Evolutionary conservation across 2,797 vertebrate genomes (phyloP), one percentile per base, ranked within the genome.

Genomic region (Myiothlypis coronata): DNA sequence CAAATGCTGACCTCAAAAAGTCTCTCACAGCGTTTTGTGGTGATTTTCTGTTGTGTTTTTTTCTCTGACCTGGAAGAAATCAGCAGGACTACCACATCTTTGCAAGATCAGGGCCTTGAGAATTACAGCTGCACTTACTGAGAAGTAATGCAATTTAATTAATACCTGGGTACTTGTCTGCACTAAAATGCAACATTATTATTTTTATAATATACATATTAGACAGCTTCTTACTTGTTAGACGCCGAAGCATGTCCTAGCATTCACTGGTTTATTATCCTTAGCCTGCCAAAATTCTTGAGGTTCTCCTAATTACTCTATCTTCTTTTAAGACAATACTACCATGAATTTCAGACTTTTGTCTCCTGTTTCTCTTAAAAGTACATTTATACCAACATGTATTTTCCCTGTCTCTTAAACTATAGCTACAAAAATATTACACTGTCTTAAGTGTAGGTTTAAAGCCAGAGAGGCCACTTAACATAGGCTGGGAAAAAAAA

Each of bases 281-380:
- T 50, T 30, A 86, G 80, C 46, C 68, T 96, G 95, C 91, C 94
- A 95, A 96, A 57, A 95, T 93, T 96, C 87, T 92, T 92, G 86
- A 91, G 96, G 92, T 95, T 91, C 78, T 80, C 47, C 35, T 87
- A 96, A 96, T 91, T 92, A 91, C 68, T 96, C 77, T 89, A 79
- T 90, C 86, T 88, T 82, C 87, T 96, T 92, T 93, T 60, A 94
- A 94, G 78, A 55, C 63, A 83, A 18, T 67, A 35, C 67, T 87
- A 87, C 63, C 35, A 56, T 30, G 83, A 60, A 95, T 89, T 91
- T 94, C 68, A 96, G 89, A 94, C 60, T 83, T 89, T 52, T 78
- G 70, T 49, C 86, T 95, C 83, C 65, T 65, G 26, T 70, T 83
- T 90, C 76, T 86, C 80, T 93, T 79, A 86, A 83, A 92, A 60